Conservation (phyloP, 2,797 vertebrate species). For the Syndactyla subalaris region DNA sequence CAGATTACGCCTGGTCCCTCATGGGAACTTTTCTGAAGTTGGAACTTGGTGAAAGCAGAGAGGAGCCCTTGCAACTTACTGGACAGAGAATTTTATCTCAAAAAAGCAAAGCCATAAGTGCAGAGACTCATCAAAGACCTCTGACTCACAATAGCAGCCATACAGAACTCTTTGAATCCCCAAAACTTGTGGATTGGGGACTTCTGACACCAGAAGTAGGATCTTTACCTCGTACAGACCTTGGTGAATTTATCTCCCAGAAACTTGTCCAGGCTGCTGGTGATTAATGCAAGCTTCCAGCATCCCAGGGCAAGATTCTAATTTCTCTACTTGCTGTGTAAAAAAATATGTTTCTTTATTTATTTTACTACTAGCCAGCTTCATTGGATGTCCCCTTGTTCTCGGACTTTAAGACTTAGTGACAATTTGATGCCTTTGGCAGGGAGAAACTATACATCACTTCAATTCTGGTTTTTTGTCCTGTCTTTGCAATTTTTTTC, state of each 20-base stretch:
- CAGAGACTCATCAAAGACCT: background rate
- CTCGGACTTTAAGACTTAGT: background rate
- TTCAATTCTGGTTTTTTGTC: background rate
- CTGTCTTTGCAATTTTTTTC: background rate
- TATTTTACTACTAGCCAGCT: background rate
- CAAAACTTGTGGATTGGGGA: background rate
- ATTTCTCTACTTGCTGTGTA: background rate
- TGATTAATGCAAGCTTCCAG: background rate
- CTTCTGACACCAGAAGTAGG: background rate
- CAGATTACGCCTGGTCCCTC: background rate
- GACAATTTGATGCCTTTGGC: background rate
- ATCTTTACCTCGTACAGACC: background rate
- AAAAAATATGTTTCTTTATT: background rate
- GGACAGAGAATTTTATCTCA: background rate
- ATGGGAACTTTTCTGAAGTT: background rate
- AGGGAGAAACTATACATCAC: background rate
- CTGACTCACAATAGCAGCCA: background rate
- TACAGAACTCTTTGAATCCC: background rate
- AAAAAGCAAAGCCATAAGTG: background rate
- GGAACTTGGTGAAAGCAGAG: background rate
- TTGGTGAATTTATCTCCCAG: background rate
- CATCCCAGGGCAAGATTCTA: background rate
- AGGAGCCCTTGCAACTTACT: background rate
- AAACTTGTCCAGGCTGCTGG: background rate
- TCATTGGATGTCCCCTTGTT: background rate